Conservation (phyloP, 1,140 invertebrate species). For the Popillia japonica region DNA sequence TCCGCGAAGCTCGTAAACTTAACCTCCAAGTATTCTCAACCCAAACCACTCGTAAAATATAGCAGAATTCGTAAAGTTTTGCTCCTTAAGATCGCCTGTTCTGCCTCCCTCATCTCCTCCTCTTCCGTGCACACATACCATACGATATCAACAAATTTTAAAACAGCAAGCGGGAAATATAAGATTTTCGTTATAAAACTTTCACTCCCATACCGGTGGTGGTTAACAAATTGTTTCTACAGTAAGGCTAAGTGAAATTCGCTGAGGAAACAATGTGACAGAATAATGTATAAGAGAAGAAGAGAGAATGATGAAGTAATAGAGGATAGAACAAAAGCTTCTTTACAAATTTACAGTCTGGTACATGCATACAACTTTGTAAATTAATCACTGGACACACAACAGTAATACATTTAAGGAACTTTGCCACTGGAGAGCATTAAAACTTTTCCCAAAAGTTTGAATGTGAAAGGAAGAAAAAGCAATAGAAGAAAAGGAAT, state of each 20-base stretch:
- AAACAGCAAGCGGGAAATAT: constrained; percentile 3
- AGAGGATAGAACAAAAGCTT: constrained; percentile 2
- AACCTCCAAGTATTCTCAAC: not conserved
- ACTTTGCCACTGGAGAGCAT: constrained; percentile 30
- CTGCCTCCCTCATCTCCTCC: not conserved
- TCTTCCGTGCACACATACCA: not conserved
- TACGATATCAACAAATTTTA: constrained; percentile 30
- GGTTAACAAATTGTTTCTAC: constrained; percentile 34
- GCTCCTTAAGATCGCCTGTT: constrained; percentile 3
- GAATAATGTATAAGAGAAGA: not conserved
- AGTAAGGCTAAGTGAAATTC: constrained; percentile 28
- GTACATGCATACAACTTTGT: constrained; percentile 35
- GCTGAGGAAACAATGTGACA: not conserved
- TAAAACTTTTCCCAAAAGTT: constrained; percentile 26
- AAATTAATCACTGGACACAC: constrained; percentile 38
- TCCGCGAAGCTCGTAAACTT: not conserved
- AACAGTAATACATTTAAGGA: constrained; percentile 32
- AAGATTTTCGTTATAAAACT: constrained; percentile 23
- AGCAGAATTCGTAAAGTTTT: constrained; percentile 34
- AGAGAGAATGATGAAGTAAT: not conserved
- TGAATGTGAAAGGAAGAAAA: constrained; percentile 1
- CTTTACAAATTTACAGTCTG: constrained; percentile 36
- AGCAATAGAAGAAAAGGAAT: not conserved
- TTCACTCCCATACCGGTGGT: constrained; percentile 3
- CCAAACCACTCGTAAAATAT: constrained; percentile 25